These are phyloP conservation scores for Temnothorax rugatulus DNA, from an alignment of 2,888 invertebrate species.

Conservation along the genomic window DNA sequence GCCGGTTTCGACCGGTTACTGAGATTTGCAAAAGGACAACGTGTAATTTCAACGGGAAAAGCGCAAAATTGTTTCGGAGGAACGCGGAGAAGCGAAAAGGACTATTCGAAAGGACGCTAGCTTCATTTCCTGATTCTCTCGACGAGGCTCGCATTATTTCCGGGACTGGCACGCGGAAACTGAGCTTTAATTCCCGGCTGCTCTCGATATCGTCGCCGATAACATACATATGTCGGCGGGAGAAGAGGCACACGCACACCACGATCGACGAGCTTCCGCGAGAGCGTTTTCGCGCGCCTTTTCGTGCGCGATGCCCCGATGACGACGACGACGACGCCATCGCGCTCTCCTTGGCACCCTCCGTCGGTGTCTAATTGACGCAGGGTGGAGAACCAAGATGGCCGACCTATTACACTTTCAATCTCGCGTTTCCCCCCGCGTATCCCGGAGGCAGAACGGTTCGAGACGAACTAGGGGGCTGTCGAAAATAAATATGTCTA, in stretches of 20 bases:
- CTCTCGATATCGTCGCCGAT: constrained; percentile 46
- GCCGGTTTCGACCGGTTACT: too few species aligned
- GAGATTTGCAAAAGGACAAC: background rate
- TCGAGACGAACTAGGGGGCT: constrained; percentile 48
- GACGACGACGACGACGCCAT: constrained; percentile 79
- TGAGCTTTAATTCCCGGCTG: constrained; percentile 71
- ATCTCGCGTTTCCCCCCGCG: constrained; percentile 76
- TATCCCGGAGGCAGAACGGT: constrained; percentile 67
- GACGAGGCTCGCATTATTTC: constrained; percentile 73
- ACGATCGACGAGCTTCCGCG: constrained; percentile 17
- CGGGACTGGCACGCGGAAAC: constrained; percentile 70
- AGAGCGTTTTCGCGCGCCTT: constrained; percentile 47
- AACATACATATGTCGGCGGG: constrained; percentile 29
- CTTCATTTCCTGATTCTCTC: constrained; percentile 73
- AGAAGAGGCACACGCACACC: constrained; percentile 49
- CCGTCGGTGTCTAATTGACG: constrained; percentile 83
- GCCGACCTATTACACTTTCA: constrained; percentile 85
- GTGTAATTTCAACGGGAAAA: constrained; percentile 44
- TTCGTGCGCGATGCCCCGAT: constrained; percentile 30
- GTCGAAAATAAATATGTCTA: constrained; percentile 76
- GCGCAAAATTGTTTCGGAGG: constrained; percentile 64
- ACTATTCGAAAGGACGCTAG: constrained; percentile 69
- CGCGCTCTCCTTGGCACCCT: constrained; percentile 80
- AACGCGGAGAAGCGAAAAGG: constrained; percentile 54
- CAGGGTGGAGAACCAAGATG: constrained; percentile 84